Evolutionary conservation across 2,888 invertebrate species (phyloP).

Genomic region (Xiphydria camelus): DNA sequence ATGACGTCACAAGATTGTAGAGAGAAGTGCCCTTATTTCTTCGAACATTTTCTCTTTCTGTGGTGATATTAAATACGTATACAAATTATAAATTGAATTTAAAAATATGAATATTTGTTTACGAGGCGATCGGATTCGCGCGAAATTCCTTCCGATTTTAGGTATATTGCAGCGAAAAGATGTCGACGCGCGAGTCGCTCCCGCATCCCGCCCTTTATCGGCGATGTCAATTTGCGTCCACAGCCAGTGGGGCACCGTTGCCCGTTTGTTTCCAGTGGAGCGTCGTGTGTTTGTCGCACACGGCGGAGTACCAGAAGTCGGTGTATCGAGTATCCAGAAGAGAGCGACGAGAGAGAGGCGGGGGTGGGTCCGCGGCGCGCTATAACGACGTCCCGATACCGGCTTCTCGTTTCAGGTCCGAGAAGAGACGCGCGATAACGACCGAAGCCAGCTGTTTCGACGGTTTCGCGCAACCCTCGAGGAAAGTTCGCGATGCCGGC

Average conservation of each 20-base stretch:
- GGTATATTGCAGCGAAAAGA: too few species aligned
- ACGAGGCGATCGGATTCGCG: too few species aligned
- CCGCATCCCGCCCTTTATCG: slow-evolving; percentile 9
- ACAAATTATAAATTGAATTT: too few species aligned
- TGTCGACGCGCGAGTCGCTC: too few species aligned
- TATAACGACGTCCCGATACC: slow-evolving; percentile 51
- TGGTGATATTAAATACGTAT: too few species aligned
- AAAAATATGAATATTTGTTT: too few species aligned
- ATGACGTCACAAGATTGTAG: too few species aligned
- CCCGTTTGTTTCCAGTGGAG: slow-evolving; percentile 50
- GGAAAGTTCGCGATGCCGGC: too few species aligned
- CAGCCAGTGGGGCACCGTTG: slow-evolving; percentile 13
- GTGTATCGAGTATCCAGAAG: slow-evolving; percentile 1
- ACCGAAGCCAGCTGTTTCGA: slow-evolving; percentile 19
- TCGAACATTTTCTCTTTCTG: too few species aligned
- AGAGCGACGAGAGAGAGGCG: slow-evolving; percentile 24
- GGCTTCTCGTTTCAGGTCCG: slow-evolving; percentile 51
- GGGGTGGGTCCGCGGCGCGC: slow-evolving; percentile 36
- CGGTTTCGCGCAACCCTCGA: not conserved
- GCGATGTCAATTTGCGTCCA: too few species aligned
- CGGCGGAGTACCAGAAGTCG: not conserved
- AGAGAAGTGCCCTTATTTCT: too few species aligned
- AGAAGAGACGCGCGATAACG: slow-evolving; percentile 34
- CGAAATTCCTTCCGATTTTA: too few species aligned
- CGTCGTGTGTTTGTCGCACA: slow-evolving; percentile 20